These are phyloP conservation scores for Drosophila tristis DNA, from an alignment of 1,140 invertebrate genomes.

Conservation along the genomic window DNA sequence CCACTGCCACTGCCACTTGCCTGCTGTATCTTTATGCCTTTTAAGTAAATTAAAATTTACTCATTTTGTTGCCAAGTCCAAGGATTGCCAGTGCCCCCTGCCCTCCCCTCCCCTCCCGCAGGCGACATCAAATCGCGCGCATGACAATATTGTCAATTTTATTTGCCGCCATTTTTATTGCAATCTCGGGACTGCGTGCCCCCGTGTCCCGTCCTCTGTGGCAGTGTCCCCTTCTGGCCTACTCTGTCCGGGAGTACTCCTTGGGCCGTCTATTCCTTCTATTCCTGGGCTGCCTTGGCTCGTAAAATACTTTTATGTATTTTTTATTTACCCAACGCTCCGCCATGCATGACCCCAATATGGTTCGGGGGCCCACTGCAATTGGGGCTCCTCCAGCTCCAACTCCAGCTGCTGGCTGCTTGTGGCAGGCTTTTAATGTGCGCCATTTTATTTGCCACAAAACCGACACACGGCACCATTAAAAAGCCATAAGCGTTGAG, in stretches of 20 bases:
- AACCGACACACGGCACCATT: constrained; percentile 80
- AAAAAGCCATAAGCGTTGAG: constrained; percentile 80
- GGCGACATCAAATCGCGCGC: constrained; percentile 53
- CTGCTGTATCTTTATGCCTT: constrained; percentile 69
- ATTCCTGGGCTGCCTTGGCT: constrained; percentile 39
- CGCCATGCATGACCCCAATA: constrained; percentile 80
- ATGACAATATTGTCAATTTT: constrained; percentile 83
- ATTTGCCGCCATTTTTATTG: constrained; percentile 79
- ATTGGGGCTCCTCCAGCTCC: constrained; percentile 39
- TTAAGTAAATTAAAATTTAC: constrained; percentile 80
- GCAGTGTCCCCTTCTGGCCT: constrained; percentile 22
- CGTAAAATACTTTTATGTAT: constrained; percentile 83
- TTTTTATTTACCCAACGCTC: constrained; percentile 74
- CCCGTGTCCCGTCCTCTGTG: constrained; percentile 7
- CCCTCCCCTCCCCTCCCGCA: neutral
- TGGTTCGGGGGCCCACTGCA: constrained; percentile 55
- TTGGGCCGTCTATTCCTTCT: constrained; percentile 51
- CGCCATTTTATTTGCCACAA: constrained; percentile 83
- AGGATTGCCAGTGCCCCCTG: constrained; percentile 21
- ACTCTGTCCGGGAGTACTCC: constrained; percentile 33
- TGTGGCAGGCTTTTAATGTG: constrained; percentile 77
- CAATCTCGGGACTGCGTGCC: constrained; percentile 41
- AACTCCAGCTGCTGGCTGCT: constrained; percentile 20
- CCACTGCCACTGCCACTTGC: neutral
- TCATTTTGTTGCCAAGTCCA: constrained; percentile 62